Evolutionary conservation across 1,140 invertebrate species (phyloP).

Genomic region (Probaryconus sp.): DNA sequence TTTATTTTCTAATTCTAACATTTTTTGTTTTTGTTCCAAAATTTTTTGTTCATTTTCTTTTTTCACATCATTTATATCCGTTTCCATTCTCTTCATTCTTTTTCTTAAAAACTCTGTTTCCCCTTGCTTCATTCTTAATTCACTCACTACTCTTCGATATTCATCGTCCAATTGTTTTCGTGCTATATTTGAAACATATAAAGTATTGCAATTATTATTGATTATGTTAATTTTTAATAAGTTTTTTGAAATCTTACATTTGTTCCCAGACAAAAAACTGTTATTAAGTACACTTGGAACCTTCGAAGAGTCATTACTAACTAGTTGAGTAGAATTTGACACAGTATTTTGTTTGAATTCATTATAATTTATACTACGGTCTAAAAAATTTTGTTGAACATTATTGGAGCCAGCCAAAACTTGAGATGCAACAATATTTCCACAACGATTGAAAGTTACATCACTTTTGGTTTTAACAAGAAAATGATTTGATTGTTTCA

Average conservation of each 20-base stretch:
- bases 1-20: no score
- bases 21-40: conserved; percentile 67
- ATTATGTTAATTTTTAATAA: neutral
- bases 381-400: conserved; percentile 16
- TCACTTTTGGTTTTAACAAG: conserved; percentile 10
- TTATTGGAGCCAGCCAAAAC: conserved; percentile 37
- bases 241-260: no score
- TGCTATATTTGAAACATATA: neutral
- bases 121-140: conserved; percentile 70
- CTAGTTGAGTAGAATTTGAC: conserved; percentile 30
- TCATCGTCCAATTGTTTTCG: conserved; percentile 45
- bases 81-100: conserved; percentile 63
- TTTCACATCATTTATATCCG: conserved; percentile 57
- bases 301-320: neutral
- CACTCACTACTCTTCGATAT: conserved; percentile 64
- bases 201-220: no score
- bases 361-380: conserved; percentile 31
- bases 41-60: conserved; percentile 61
- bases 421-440: conserved; percentile 23
- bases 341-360: conserved; percentile 30
- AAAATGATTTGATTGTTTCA: conserved; percentile 4
- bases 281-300: no score
- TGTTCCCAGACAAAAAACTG: no score
- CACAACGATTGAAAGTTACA: neutral
- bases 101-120: conserved; percentile 68